Evolutionary conservation across 2,113 vertebrate species (phyloP).

Genomic region (Cheirogaleus medius): DNA sequence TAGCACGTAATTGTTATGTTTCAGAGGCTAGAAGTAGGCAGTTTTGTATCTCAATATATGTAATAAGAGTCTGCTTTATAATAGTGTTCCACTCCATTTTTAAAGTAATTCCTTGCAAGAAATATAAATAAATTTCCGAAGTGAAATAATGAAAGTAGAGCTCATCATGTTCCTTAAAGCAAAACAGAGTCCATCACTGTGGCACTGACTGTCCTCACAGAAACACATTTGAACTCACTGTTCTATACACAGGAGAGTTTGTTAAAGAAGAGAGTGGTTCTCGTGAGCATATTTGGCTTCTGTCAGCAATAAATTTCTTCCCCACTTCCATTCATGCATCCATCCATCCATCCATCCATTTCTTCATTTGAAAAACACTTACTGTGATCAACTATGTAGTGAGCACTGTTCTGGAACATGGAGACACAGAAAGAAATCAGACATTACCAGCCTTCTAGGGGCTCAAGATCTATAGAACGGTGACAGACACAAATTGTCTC

Average conservation of each 20-base stretch:
- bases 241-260: background rate
- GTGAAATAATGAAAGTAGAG: background rate
- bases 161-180: background rate
- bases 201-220: background rate
- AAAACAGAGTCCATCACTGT: background rate
- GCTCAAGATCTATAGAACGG: background rate
- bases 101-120: conserved; percentile 21
- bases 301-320: background rate
- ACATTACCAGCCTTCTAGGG: background rate
- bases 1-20: background rate
- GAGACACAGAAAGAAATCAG: background rate
- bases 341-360: background rate
- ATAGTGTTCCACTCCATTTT: background rate
- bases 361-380: background rate
- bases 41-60: background rate
- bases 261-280: background rate
- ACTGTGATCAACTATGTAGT: background rate
- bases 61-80: conserved; percentile 25
- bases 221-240: background rate
- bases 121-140: conserved; percentile 56
- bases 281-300: background rate
- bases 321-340: background rate
- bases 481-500: background rate
- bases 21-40: background rate
- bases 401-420: background rate